Evolutionary conservation across 2,113 vertebrate species (phyloP).

Genomic region (Corydoras sp.): DNA sequence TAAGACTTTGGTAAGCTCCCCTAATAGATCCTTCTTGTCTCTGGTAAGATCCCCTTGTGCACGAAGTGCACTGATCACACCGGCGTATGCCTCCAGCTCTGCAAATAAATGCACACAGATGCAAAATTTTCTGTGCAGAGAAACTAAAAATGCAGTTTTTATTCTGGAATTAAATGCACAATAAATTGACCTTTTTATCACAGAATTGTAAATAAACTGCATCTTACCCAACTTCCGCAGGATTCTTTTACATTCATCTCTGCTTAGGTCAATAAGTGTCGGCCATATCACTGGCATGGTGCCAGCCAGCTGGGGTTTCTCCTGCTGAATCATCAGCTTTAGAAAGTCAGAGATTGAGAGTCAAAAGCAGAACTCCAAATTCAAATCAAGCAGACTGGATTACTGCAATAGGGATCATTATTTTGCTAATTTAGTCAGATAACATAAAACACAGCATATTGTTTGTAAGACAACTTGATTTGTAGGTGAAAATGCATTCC

Average conservation of each 20-base stretch:
- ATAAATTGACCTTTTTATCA: too few relatives aligned
- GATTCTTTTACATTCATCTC: constrained; percentile 96
- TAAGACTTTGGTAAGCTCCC: constrained; percentile 93
- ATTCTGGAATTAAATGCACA: too few relatives aligned
- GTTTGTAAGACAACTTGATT: too few relatives aligned
- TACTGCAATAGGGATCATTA: too few relatives aligned
- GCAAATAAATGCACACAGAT: constrained; percentile 26
- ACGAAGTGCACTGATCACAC: constrained; percentile 94
- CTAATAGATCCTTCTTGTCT: constrained; percentile 96
- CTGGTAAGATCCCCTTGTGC: constrained; percentile 96
- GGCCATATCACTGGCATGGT: constrained; percentile 98
- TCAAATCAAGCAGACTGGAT: too few relatives aligned
- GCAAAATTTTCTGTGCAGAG: too few relatives aligned
- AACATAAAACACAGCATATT: too few relatives aligned
- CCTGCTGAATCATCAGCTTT: constrained; percentile 74
- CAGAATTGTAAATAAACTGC: too few relatives aligned
- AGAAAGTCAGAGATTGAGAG: neutral
- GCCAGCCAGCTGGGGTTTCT: constrained; percentile 65
- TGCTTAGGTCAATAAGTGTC: constrained; percentile 92
- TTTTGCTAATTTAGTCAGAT: too few relatives aligned
- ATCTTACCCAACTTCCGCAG: constrained; percentile 90
- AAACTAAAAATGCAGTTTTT: too few relatives aligned
- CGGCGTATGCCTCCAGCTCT: constrained; percentile 98
- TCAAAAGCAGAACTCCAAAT: too few relatives aligned
- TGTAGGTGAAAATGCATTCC: too few relatives aligned